Base-by-base conservation (phyloP, 2,113 vertebrate species). In the Xenopus borealis region DNA sequence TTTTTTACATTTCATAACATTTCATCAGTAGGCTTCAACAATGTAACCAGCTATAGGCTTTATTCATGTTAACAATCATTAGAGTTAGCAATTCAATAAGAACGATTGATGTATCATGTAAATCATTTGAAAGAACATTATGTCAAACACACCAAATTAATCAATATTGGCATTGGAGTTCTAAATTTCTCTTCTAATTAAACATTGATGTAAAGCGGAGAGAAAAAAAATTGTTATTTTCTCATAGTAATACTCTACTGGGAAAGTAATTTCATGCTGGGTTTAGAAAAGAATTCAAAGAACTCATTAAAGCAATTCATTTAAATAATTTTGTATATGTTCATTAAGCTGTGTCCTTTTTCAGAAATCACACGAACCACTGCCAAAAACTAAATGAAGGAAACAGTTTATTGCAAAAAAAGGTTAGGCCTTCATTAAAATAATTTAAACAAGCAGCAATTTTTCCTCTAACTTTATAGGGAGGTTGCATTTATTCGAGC, bases 261-360 rank as follows among this genome's bases (percentile, higher is more conserved):
- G 78, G 74, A 83, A 83, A 83, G 79, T 81, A 85, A 86, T 88
- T 88, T 87, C 72, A 84, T 87, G 78, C 82, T 84, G 86, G 78
- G 78, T 85, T 86, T 85, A 78, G 82, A 80, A 87, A 82, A 84
- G 68, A 82, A 80, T 85, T 89, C 81, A 84, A 88, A 89, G 76
- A 85, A 85, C 75, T 87, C 80, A 89, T 88, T 90, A 88, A 87
- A 89, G 79, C 44, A 65, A 84, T 85, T 85, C 65, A 86, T 88
- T 90, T 89, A 86, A 88, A 89, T 89, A 86, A 88, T 86, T 78
- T 81, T 11, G 0, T 86, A 78, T 84, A 85, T 80, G 80, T 82
- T 87, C 86, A 89, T 82, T 87, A 89, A 84, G 76, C 76, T 83
- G 61, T 79, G 69, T 85, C 84, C 79, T 85, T 82, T 83, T 84